phyloP scores from a whole-genome alignment of 2,797 vertebrate species.

The Thalassophryne amazonica region DNA sequence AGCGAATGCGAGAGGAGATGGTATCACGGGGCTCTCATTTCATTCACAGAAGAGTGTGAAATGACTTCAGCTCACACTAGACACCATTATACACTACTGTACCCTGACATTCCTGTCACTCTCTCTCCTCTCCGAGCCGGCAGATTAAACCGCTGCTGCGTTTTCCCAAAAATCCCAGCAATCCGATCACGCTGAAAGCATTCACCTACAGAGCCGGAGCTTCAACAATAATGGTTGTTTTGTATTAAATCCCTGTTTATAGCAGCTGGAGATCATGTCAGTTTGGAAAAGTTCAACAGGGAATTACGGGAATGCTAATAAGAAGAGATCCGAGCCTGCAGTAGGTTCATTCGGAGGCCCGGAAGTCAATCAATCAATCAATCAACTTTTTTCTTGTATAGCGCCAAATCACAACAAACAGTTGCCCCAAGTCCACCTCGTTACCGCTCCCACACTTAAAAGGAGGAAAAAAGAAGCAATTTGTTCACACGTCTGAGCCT shows the following conservation, averaged over 20 bases:
- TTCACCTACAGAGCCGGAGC: slow-evolving; percentile 16
- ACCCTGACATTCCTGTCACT: slow-evolving; percentile 45
- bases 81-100: slow-evolving; percentile 66
- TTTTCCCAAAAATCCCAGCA: slow-evolving; percentile 41
- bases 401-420: too few species aligned
- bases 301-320: slow-evolving; percentile 13
- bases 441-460: slow-evolving; percentile 48
- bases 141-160: slow-evolving; percentile 33
- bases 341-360: slow-evolving; percentile 21
- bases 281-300: slow-evolving; percentile 1
- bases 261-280: neutral
- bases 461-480: slow-evolving; percentile 53
- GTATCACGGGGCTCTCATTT: slow-evolving; percentile 69
- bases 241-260: slow-evolving; percentile 21
- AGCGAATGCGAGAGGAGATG: slow-evolving; percentile 57
- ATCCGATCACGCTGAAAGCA: slow-evolving; percentile 26
- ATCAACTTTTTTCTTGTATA: too few species aligned
- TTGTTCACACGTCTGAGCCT: slow-evolving; percentile 70
- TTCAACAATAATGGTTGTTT: slow-evolving; percentile 14
- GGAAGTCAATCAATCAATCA: too few species aligned
- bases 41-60: slow-evolving; percentile 75
- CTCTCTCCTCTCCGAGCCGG: slow-evolving; percentile 19
- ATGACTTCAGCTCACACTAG: slow-evolving; percentile 74
- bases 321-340: slow-evolving; percentile 37
- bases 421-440: too few species aligned